A percentile compares a stretch with the other conserved stretches of the same genome.
Conservation (phyloP, 1,140 invertebrate species). For the Hylaeus volcanicus region DNA sequence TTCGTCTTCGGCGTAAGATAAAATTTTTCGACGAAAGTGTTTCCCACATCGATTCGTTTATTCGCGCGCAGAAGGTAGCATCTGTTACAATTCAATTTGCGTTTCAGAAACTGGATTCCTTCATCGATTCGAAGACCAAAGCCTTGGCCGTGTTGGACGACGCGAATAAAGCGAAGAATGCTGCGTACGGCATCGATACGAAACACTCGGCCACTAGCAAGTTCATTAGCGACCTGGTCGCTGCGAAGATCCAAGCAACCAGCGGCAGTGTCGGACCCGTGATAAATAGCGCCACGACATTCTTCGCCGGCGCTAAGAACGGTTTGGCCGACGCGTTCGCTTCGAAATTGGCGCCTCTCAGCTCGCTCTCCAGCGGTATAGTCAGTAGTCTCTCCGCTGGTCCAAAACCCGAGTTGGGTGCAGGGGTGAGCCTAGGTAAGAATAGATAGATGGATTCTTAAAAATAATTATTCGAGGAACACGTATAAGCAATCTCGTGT, state of each 20-base stretch:
- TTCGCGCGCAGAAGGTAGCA: not conserved
- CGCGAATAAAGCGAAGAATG: conserved; percentile 87
- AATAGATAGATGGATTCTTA: not conserved
- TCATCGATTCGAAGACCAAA: conserved; percentile 88
- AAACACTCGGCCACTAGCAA: conserved; percentile 70
- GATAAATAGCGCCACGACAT: conserved; percentile 74
- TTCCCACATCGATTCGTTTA: too few species aligned
- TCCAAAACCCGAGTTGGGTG: not conserved
- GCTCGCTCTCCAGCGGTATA: conserved; percentile 55
- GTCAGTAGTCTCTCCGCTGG: conserved; percentile 68
- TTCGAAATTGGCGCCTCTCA: conserved; percentile 75
- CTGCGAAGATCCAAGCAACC: conserved; percentile 70
- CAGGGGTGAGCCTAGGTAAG: conserved; percentile 4
- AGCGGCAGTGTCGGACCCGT: conserved; percentile 73
- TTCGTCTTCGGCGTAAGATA: conserved; percentile 89
- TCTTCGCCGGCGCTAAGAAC: conserved; percentile 64
- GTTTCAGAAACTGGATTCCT: conserved; percentile 87
- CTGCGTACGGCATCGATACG: conserved; percentile 85
- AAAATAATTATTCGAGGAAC: too few species aligned
- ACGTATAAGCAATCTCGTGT: too few species aligned
- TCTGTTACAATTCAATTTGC: not conserved
- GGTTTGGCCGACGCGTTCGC: conserved; percentile 70
- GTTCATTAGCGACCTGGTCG: conserved; percentile 71
- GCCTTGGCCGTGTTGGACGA: conserved; percentile 85
- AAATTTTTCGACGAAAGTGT: not conserved